Conservation (phyloP, 2,113 vertebrate species). For the Neodontobutis hainanensis region DNA sequence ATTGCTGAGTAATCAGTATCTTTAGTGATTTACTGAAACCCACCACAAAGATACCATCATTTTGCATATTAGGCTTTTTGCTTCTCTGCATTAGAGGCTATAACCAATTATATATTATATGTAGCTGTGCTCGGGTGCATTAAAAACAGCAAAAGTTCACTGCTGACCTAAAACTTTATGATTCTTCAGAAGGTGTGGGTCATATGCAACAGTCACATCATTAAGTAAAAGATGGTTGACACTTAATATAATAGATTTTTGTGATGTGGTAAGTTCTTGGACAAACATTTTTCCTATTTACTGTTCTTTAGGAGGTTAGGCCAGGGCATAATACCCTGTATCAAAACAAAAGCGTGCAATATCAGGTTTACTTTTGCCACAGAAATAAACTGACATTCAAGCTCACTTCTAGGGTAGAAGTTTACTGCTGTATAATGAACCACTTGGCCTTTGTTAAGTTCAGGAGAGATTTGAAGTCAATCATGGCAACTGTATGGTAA, state of each 20-base stretch:
- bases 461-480: slow-evolving; percentile 48
- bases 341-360: slow-evolving; percentile 1
- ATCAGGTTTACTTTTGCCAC: slow-evolving; percentile 22
- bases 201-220: slow-evolving; percentile 13
- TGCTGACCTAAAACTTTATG: not conserved
- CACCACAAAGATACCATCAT: not conserved
- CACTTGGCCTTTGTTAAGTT: slow-evolving; percentile 54
- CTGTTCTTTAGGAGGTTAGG: slow-evolving; percentile 20
- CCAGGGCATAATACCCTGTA: slow-evolving; percentile 6
- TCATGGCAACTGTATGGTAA: too few relatives aligned
- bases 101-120: slow-evolving; percentile 7
- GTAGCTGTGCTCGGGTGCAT: not conserved
- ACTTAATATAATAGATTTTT: too few relatives aligned
- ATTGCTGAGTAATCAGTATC: not conserved
- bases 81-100: slow-evolving; percentile 3
- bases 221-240: too few relatives aligned
- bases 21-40: too few relatives aligned
- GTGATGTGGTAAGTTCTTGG: too few relatives aligned
- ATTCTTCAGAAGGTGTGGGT: not conserved
- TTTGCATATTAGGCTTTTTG: not conserved
- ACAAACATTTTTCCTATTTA: too few relatives aligned
- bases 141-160: not conserved
- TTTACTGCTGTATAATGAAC: slow-evolving; percentile 43
- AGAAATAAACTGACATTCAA: slow-evolving; percentile 17
- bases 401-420: slow-evolving; percentile 37